A percentile compares a stretch with the other conserved stretches of the same genome.
These are phyloP conservation scores for Crocuta crocuta DNA, from an alignment of 2,113 vertebrate genomes.

Conservation along the genomic window DNA sequence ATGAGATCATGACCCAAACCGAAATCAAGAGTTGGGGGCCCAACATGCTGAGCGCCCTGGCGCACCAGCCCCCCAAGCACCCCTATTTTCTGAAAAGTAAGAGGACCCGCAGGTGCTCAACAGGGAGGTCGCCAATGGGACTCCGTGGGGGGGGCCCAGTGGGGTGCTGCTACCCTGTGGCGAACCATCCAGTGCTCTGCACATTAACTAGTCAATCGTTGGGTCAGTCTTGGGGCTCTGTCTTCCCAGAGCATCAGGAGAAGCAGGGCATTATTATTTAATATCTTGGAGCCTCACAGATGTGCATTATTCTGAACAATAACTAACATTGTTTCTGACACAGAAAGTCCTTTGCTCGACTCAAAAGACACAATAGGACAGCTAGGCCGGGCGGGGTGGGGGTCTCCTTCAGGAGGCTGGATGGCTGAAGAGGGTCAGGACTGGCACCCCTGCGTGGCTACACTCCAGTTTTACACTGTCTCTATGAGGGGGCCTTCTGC, in stretches of 20 bases:
- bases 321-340: neutral
- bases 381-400: neutral
- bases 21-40: no score
- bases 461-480: neutral
- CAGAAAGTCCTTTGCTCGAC: neutral
- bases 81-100: neutral
- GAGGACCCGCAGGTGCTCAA: neutral
- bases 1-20: no score
- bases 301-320: constrained; percentile 1
- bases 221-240: neutral
- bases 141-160: neutral
- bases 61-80: no score
- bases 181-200: neutral
- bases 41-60: no score
- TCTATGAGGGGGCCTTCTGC: neutral
- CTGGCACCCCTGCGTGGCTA: neutral
- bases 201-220: neutral
- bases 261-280: neutral
- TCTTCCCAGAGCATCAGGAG: neutral
- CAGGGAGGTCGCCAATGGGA: neutral
- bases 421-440: neutral
- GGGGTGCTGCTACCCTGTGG: neutral
- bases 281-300: neutral
- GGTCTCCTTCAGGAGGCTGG: neutral
- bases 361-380: neutral